Conservation (phyloP, 1,140 invertebrate genomes). For the Holcopasites calliopsidis region DNA sequence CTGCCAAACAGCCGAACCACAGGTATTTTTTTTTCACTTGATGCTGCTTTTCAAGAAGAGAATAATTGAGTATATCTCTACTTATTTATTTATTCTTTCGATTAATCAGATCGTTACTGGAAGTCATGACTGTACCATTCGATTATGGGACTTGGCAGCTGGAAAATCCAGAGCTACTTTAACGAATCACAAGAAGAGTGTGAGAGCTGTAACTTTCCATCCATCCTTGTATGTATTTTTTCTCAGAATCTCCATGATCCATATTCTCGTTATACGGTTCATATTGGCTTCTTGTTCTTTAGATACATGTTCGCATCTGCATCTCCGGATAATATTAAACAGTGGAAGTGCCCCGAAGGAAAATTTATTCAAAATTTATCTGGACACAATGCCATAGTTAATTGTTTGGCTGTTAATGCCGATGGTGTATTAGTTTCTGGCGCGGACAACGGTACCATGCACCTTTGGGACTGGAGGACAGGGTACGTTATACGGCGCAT, state of each 20-base stretch:
- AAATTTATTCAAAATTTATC: slow-evolving; percentile 98
- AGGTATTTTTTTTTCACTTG: slow-evolving; percentile 81
- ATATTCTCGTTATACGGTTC: not conserved
- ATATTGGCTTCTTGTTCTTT: slow-evolving; percentile 48
- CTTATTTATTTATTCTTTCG: not conserved
- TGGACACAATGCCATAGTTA: slow-evolving; percentile 98
- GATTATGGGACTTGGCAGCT: slow-evolving; percentile 98
- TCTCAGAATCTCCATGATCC: slow-evolving; percentile 3
- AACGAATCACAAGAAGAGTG: slow-evolving; percentile 99
- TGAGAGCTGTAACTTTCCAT: slow-evolving; percentile 94
- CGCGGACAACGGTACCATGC: slow-evolving; percentile 99
- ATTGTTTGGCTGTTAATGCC: slow-evolving; percentile 95
- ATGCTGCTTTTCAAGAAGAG: not conserved
- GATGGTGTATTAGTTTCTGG: slow-evolving; percentile 98
- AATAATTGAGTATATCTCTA: no score
- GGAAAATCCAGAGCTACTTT: slow-evolving; percentile 97
- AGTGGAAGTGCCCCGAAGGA: slow-evolving; percentile 99
- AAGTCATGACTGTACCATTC: slow-evolving; percentile 91
- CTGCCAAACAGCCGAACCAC: slow-evolving; percentile 95
- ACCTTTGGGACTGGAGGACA: slow-evolving; percentile 99
- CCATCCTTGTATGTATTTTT: slow-evolving; percentile 86
- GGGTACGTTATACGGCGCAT: slow-evolving; percentile 80
- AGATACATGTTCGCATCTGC: slow-evolving; percentile 98
- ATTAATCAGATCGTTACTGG: slow-evolving; percentile 85
- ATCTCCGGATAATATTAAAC: slow-evolving; percentile 99